Conservation (phyloP, 2,888 invertebrate genomes). For the Phyto melanocephala region DNA sequence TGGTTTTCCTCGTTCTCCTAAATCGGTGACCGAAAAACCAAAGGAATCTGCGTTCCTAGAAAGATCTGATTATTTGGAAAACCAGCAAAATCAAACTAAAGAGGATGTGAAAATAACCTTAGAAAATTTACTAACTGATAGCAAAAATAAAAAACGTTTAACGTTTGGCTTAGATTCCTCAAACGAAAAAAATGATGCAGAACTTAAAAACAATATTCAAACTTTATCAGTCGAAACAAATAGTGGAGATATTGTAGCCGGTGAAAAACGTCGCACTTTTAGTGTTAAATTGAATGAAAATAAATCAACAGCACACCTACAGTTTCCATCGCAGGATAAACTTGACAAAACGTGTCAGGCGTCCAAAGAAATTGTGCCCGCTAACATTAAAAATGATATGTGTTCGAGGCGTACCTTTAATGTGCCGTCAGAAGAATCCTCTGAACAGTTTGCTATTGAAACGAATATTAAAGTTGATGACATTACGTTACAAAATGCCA, state of each 20-base stretch:
- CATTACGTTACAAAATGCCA: background rate
- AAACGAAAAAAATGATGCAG: background rate
- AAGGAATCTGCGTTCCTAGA: constrained; percentile 69
- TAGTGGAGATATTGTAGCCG: background rate
- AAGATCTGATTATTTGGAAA: constrained; percentile 66
- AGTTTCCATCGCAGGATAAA: constrained; percentile 39
- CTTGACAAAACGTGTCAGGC: constrained; percentile 23
- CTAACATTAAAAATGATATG: background rate
- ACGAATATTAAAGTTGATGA: constrained; percentile 70
- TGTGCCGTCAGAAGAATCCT: constrained; percentile 11
- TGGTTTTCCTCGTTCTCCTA: constrained; percentile 72
- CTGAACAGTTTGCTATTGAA: constrained; percentile 21
- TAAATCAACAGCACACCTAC: background rate
- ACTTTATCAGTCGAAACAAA: constrained; percentile 22
- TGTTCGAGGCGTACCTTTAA: constrained; percentile 65
- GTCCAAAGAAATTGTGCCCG: constrained; percentile 2
- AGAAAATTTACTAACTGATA: background rate
- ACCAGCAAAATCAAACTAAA: background rate
- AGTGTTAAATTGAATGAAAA: constrained; percentile 19
- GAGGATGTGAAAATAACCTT: no score
- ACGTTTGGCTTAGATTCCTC: constrained; percentile 17
- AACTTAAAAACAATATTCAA: constrained; percentile 26
- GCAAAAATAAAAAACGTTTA: constrained; percentile 21
- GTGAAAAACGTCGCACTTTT: constrained; percentile 55
- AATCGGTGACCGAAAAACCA: constrained; percentile 56